Base-by-base conservation (phyloP, 2,113 vertebrate genomes). In the Halichoerus grypus region DNA sequence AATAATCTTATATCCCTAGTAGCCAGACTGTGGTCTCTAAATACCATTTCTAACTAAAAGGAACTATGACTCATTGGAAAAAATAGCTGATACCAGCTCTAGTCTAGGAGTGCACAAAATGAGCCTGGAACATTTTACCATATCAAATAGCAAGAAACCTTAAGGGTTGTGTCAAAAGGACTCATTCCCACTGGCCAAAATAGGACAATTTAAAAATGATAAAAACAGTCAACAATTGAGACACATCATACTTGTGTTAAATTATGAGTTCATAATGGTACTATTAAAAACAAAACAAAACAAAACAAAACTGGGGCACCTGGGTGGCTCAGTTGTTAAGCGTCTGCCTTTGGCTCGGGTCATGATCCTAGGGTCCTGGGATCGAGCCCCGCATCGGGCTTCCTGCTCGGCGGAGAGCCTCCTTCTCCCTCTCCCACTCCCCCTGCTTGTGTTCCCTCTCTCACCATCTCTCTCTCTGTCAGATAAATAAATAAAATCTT, bases 21-120 rank as follows among this genome's bases (percentile, higher is more conserved):
- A 74, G 33, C 49, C 61, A 71, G 15, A 51, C 26, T 91, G n/a
- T 61, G 55, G 5, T 88, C 39, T 96, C 76, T 92, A 95, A 95
- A 94, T 76, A 59, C 46, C 49, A 83, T 87, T 95, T 91, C 65
- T 49, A 57, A 59, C n/a, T 51, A 87, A 95, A 82, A 69, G 21
- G 18, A 39, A 96, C 28, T 42, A 87, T 81, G 49, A 69, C 39
- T 87, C 36, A 81, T 18, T 82, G 61, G 28, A 28, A 49, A 88
- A 92, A 91, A 59, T 91, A 69, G 82, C 15, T 5, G 15, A 85
- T 49, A 71, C 28, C 22, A 87, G 33, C 22, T 91, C 36, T 85
- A 71, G 67, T 59, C 59, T 79, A 91, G 39, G 53, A 88, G 88
- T n/a, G 2, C 13, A 88, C 53, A 96, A 94, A 94, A 88, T 94